Conservation (phyloP, 2,888 invertebrate genomes). For the Drosophila gaucha region DNA sequence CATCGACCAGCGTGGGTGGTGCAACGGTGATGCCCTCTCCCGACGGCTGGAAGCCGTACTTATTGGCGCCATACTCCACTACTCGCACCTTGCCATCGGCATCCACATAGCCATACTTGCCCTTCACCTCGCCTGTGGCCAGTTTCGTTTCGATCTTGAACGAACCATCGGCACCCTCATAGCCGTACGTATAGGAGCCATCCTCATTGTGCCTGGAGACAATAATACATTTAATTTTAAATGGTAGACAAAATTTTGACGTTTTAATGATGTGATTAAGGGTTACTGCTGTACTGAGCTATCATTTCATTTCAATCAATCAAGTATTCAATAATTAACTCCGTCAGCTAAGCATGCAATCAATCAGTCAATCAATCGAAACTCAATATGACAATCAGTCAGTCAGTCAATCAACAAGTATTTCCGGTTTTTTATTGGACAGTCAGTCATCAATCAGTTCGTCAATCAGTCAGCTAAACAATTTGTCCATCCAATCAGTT, state of each 20-base stretch:
- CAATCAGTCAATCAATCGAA: too few species aligned
- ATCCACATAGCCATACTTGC: slow-evolving; percentile 95
- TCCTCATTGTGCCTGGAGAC: slow-evolving; percentile 92
- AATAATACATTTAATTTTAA: too few species aligned
- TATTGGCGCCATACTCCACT: slow-evolving; percentile 95
- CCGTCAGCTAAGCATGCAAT: too few species aligned
- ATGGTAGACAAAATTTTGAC: too few species aligned
- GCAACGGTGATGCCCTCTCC: slow-evolving; percentile 94
- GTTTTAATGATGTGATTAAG: too few species aligned
- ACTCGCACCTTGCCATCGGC: slow-evolving; percentile 92
- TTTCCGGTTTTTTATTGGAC: too few species aligned
- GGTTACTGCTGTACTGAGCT: too few species aligned
- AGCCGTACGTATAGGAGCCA: slow-evolving; percentile 95
- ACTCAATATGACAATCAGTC: background rate
- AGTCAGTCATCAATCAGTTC: background rate
- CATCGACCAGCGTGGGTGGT: slow-evolving; percentile 86
- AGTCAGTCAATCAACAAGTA: too few species aligned
- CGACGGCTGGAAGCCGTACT: slow-evolving; percentile 93
- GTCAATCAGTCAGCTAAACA: background rate
- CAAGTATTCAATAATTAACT: background rate
- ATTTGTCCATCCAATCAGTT: background rate
- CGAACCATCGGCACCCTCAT: slow-evolving; percentile 94
- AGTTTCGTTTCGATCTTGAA: slow-evolving; percentile 96
- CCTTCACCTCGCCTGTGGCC: slow-evolving; percentile 92
- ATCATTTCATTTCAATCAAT: too few species aligned